A percentile compares a stretch with the other conserved stretches of the same genome.
Conservation (phyloP, 1,140 invertebrate species). For the Nomia melanderi region DNA sequence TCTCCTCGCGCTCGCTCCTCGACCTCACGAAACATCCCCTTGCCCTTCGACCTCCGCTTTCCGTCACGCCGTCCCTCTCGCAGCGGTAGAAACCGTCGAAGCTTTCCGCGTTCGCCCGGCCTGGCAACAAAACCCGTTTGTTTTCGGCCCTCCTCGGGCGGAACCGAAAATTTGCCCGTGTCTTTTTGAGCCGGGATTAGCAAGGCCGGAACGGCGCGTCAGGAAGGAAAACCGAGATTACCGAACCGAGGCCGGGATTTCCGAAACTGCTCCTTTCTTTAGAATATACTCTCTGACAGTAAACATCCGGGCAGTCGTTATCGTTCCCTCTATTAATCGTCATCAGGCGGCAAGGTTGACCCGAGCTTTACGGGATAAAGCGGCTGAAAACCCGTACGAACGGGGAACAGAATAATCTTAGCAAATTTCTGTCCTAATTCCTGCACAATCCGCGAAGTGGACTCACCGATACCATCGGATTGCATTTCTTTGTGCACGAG, state of each 20-base stretch:
- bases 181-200: neutral
- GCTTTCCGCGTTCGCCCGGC: too few relatives aligned
- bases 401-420: too few relatives aligned
- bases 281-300: neutral
- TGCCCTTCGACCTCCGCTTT: conserved; percentile 6
- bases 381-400: too few relatives aligned
- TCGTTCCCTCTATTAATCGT: neutral
- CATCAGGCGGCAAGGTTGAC: neutral
- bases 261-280: neutral
- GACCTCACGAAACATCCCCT: conserved; percentile 22
- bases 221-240: neutral
- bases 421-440: too few relatives aligned
- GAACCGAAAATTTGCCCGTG: conserved; percentile 2
- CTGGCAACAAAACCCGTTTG: neutral
- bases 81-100: neutral
- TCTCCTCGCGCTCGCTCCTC: neutral
- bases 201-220: neutral
- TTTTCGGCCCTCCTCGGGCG: neutral
- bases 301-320: conserved; percentile 9
- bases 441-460: too few relatives aligned
- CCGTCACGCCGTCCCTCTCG: neutral
- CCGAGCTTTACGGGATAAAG: too few relatives aligned
- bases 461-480: too few relatives aligned
- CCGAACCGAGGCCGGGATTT: neutral
- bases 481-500: too few relatives aligned